Base-by-base conservation (phyloP, 2,797 vertebrate genomes). In the Eleutherodactylus coqui region DNA sequence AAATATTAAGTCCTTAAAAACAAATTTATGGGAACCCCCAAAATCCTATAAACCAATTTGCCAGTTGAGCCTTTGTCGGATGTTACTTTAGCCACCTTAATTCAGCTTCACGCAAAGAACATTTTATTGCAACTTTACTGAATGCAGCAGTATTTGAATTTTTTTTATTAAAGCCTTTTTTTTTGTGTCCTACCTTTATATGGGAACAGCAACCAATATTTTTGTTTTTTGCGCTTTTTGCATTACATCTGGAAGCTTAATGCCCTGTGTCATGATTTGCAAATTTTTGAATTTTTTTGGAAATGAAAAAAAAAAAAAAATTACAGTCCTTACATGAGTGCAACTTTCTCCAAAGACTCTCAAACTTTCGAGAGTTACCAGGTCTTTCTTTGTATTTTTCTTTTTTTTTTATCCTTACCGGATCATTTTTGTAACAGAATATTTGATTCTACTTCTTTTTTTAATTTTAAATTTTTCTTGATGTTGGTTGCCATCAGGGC, bases 121-220 rank as follows among this genome's bases (percentile, higher is more conserved):
- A 88, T 60, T 89, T 93, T 94, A 95, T 94, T 95, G 92, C 92
- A 93, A 89, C 93, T 91, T 88, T 84, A 91, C 88, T 84, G 89
- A 91, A 75, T 86, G 87, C 89, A 90, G 81, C 43, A 78, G 84
- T 91, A 72, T 0, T 88, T 89, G 80, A 83, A 90, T n/a, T n/a
- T n/a, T n/a, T n/a, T n/a, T n/a, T n/a, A n/a, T n/a, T n/a, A n/a
- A 55, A 41, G 2, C 29, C 27, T 88, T 58, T 16, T 8, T 38
- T 67, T 32, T 14, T 64, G 41, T 72, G 84, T 84, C 85, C 82
- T 89, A 88, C 89, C 84, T 90, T 90, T 88, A 79, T 58, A 36
- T 32, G 64, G 51, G 64, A 88, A 87, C 73, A 75, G 88, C 41
- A 80, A 77, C 51, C 76, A 78, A 84, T 84, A 87, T 86, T 89